Conservation (phyloP, 2,888 invertebrate genomes). For the Tenthredo livida region DNA sequence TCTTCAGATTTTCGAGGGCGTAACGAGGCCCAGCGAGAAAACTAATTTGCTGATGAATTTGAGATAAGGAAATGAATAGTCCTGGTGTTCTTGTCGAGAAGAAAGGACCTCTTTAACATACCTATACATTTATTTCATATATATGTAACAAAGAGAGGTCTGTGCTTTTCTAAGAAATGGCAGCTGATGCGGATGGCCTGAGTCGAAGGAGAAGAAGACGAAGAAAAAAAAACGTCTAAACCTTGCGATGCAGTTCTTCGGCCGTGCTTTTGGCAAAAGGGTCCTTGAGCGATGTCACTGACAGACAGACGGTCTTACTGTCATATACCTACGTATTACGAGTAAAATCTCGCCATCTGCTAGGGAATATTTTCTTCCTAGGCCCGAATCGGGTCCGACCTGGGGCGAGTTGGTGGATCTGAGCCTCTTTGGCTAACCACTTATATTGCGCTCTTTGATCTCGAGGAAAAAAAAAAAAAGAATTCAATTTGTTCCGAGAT, state of each 20-base stretch:
- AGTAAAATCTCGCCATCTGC: not conserved
- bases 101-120: not conserved
- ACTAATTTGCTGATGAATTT: not conserved
- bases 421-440: slow-evolving; percentile 54
- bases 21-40: not conserved
- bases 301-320: slow-evolving; percentile 17
- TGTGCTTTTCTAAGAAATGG: not conserved
- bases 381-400: not conserved
- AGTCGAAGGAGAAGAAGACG: not conserved
- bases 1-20: not conserved
- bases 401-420: not conserved
- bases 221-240: not conserved
- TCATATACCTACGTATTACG: not conserved
- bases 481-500: slow-evolving; percentile 76
- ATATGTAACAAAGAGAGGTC: not conserved
- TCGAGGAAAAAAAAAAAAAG: slow-evolving; percentile 64
- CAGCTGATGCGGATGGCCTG: not conserved
- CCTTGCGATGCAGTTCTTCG: not conserved
- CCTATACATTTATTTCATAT: not conserved
- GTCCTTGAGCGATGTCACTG: not conserved
- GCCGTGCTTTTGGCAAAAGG: not conserved
- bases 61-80: not conserved
- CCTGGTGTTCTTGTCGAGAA: not conserved
- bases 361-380: slow-evolving; percentile 16
- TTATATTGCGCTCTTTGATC: slow-evolving; percentile 73